phyloP scores from a whole-genome alignment of 2,888 invertebrate genomes.

The Papilio protenor region DNA sequence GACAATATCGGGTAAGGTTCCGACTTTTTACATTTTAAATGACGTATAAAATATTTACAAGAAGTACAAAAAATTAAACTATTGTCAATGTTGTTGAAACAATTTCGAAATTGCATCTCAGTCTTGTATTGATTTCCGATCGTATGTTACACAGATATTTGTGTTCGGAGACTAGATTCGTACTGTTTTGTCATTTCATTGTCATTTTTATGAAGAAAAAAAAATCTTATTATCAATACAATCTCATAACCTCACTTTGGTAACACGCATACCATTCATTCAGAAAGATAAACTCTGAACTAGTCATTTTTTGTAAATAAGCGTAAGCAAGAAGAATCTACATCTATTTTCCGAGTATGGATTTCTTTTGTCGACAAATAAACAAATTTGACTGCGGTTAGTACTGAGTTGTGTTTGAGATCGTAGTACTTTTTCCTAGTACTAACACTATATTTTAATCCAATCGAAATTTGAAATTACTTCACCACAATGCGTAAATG shows the following conservation, averaged over 20 bases:
- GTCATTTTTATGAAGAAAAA: slow-evolving; percentile 50
- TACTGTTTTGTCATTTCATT: slow-evolving; percentile 65
- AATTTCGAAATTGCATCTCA: slow-evolving; percentile 56
- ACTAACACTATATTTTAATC: background rate
- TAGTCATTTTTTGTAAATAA: slow-evolving; percentile 46
- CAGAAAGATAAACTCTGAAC: slow-evolving; percentile 52
- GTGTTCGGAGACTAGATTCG: slow-evolving; percentile 73
- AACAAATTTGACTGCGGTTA: background rate
- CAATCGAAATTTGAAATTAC: background rate
- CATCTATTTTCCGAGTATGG: background rate
- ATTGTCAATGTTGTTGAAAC: slow-evolving; percentile 57
- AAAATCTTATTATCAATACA: slow-evolving; percentile 57
- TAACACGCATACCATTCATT: slow-evolving; percentile 61
- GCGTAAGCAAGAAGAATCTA: slow-evolving; percentile 17
- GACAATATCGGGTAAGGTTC: slow-evolving; percentile 43
- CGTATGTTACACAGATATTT: slow-evolving; percentile 60
- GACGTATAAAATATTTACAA: slow-evolving; percentile 51
- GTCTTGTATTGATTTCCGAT: slow-evolving; percentile 69
- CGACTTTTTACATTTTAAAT: slow-evolving; percentile 28
- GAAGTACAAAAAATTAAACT: slow-evolving; percentile 52
- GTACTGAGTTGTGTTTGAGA: background rate
- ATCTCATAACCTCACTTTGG: slow-evolving; percentile 78
- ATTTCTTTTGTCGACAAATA: background rate
- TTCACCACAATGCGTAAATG: background rate
- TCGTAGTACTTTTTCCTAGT: background rate